phyloP scores from a whole-genome alignment of 2,888 invertebrate species.

The Dendrolimus houi region DNA sequence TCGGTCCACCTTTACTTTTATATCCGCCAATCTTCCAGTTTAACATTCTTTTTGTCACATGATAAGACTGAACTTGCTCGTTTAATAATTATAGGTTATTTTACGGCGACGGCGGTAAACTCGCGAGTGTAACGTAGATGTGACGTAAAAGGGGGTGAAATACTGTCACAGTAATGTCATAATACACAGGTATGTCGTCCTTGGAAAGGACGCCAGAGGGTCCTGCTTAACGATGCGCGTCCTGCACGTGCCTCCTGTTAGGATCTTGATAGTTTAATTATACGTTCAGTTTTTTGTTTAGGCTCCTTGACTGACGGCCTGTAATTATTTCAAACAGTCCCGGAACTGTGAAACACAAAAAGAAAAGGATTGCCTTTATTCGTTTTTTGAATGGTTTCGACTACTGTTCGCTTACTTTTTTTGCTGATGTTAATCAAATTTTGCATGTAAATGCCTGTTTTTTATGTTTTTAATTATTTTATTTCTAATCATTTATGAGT shows the following conservation, averaged over 20 bases:
- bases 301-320: neutral
- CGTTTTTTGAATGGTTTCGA: neutral
- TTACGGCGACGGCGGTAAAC: too few relatives aligned
- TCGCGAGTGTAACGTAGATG: too few relatives aligned
- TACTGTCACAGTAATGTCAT: too few relatives aligned
- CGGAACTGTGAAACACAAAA: neutral
- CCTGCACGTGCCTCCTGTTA: slow-evolving; percentile 14
- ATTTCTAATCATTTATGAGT: too few relatives aligned
- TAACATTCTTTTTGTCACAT: too few relatives aligned
- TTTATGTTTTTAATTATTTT: neutral
- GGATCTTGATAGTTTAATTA: neutral
- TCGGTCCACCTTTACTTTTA: too few relatives aligned
- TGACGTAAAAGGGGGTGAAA: too few relatives aligned
- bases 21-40: too few relatives aligned
- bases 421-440: neutral
- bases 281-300: neutral
- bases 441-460: neutral
- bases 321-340: neutral
- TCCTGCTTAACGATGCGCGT: slow-evolving; percentile 13
- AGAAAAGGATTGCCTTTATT: neutral
- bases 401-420: neutral
- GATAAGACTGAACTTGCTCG: too few relatives aligned
- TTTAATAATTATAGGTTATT: too few relatives aligned
- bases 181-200: slow-evolving; percentile 7
- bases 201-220: slow-evolving; percentile 12